phyloP scores from a whole-genome alignment of 2,797 vertebrate genomes.

The Myripristis jacobus region DNA sequence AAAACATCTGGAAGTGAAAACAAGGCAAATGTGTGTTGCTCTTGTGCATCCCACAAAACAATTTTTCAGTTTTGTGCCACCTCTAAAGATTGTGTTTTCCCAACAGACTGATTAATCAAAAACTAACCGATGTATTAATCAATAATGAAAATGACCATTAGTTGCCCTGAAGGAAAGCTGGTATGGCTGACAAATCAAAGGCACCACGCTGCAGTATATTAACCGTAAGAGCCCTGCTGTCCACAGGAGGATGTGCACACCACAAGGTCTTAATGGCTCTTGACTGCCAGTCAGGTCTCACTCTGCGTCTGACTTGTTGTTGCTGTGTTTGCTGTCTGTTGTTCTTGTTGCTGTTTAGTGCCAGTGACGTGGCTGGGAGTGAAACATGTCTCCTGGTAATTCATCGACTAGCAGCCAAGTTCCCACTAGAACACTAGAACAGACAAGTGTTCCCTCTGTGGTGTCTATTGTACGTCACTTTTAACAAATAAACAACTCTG shows the following conservation, averaged over 20 bases:
- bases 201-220: conserved; percentile 17
- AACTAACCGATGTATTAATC: no score
- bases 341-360: conserved; percentile 21
- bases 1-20: no score
- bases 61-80: no score
- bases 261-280: conserved; percentile 28
- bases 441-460: neutral
- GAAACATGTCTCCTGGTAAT: conserved; percentile 26
- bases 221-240: neutral
- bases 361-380: neutral
- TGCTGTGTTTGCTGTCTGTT: conserved; percentile 24
- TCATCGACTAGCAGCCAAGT: neutral
- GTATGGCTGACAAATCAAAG: neutral
- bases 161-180: no score
- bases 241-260: neutral
- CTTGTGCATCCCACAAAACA: no score
- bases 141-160: no score
- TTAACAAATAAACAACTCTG: neutral
- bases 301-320: conserved; percentile 25
- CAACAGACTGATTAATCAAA: no score
- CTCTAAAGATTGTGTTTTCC: no score
- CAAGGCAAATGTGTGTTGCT: no score
- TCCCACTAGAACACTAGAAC: neutral
- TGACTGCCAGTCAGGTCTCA: conserved; percentile 31
- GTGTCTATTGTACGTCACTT: neutral